A percentile compares a stretch with the other conserved stretches of the same genome.
Evolutionary conservation across 2,113 vertebrate species (phyloP).

Genomic region (Pipra filicauda): DNA sequence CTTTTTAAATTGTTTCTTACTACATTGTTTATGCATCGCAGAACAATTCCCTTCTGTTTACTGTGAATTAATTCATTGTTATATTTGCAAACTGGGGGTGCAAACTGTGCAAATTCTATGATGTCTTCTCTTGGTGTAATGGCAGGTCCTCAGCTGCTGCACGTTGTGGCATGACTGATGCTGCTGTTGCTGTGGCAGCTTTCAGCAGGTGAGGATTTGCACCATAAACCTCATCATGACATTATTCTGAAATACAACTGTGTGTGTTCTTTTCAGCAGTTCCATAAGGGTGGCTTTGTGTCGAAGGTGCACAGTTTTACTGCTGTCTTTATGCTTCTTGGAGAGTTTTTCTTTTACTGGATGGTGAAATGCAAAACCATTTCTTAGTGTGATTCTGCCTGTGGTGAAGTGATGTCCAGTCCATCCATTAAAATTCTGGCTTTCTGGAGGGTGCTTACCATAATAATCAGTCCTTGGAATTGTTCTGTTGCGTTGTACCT

Average conservation of each 20-base stretch:
- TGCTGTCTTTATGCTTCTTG: background rate
- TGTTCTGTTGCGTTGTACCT: background rate
- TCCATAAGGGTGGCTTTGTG: background rate
- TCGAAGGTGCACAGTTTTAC: background rate
- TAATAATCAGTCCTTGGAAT: background rate
- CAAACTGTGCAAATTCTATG: background rate
- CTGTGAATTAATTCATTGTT: constrained; percentile 69
- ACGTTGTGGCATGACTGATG: background rate
- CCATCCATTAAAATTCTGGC: background rate
- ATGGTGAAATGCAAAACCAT: background rate
- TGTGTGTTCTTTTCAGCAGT: background rate
- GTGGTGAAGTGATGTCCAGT: background rate
- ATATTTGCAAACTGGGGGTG: constrained; percentile 13
- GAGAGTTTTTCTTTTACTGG: background rate
- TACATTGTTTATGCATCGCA: constrained; percentile 61
- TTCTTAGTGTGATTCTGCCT: background rate
- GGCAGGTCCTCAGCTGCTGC: background rate
- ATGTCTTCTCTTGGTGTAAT: background rate
- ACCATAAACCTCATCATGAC: background rate
- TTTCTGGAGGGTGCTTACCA: background rate
- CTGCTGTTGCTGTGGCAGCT: background rate
- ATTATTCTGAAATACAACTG: accelerated
- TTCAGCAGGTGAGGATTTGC: background rate
- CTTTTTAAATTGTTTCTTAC: constrained; percentile 56
- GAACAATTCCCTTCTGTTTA: constrained; percentile 61